A percentile compares a stretch with the other conserved stretches of the same genome.
Conservation (phyloP, 2,113 vertebrate species). For the Labrus mixtus region DNA sequence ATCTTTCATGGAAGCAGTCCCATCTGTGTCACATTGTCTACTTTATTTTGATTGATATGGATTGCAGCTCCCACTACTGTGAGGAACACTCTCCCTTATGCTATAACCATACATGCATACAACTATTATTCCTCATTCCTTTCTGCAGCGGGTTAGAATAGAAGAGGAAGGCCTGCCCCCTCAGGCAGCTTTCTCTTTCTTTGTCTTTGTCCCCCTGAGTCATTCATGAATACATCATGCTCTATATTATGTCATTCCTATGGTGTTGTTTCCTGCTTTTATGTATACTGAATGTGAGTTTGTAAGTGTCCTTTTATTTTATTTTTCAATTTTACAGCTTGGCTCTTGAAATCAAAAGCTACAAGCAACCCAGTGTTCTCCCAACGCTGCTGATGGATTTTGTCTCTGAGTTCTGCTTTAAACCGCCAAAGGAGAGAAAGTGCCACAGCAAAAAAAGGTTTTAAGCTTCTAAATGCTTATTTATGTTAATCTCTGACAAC, state of each 20-base stretch:
- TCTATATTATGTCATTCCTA: conserved; percentile 2
- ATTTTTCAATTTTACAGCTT: conserved; percentile 75
- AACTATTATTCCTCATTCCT: conserved; percentile 22
- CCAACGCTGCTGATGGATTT: conserved; percentile 67
- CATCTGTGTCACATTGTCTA: not conserved
- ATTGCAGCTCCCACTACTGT: not conserved
- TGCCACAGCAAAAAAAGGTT: conserved; percentile 67
- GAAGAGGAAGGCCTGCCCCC: conserved; percentile 12
- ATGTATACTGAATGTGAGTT: conserved; percentile 20
- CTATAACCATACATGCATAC: not conserved
- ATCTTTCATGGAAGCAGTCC: not conserved
- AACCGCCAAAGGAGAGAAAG: conserved; percentile 53
- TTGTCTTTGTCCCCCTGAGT: conserved; percentile 27
- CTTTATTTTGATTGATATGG: no score
- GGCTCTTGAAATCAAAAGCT: conserved; percentile 71
- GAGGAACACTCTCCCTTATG: not conserved
- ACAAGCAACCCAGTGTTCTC: not conserved
- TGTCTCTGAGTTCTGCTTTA: conserved; percentile 70
- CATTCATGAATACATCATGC: conserved; percentile 11
- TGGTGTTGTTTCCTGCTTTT: not conserved
- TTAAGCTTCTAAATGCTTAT: conserved; percentile 25
- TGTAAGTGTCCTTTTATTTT: conserved; percentile 34
- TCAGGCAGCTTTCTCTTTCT: conserved; percentile 18
- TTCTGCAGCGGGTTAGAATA: not conserved
- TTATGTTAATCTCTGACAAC: conserved; percentile 20